Evolutionary conservation across 23 tunicate genomes (phyloP), one percentile per base, ranked within the genome.

Genomic region (Diplosoma virens): DNA sequence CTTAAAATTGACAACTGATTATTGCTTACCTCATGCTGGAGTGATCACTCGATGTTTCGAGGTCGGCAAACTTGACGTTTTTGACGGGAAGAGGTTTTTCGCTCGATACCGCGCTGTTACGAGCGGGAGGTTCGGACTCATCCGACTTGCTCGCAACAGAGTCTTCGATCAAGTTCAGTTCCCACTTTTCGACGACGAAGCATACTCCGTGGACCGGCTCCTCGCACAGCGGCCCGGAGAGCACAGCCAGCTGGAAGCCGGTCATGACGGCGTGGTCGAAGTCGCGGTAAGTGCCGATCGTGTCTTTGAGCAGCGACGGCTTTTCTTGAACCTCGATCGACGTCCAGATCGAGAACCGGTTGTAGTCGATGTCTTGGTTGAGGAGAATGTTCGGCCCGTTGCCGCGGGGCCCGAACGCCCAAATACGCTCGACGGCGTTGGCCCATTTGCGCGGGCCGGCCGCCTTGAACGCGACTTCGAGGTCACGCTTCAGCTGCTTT

Each of bases 191-290:
- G 36, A 95, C 61, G 22, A 82, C 54, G 52, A 81, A 95, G 35
- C 95, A 86, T 4, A 95, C 96, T 0, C 96, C 96, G 5, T 91
- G 88, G 77, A 95, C 52, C 0, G 99, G 99, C 56, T 95, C 99
- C 59, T 89, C 99, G 41, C 95, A 89, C 67, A 95, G 45, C 0
- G 99, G 99, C 4, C 99, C 99, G 23, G 99, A 82, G 22, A 81
- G 59, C 1, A 96, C 55, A 47, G 96, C 99, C 30, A 95, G 66
- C 50, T 95, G 99, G 66, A 95, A 95, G 11, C 99, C 99, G 31
- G 86, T 89, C 29, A 77, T 69, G 20, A 95, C 34, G 29, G 87
- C 78, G 14, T 89, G 96, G 60, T 95, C 99, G 26, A 69, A 69
- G 59, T 81, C 87, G 2, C 93, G 65, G 76, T 77, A 83, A 6